Conservation (phyloP, 2,113 vertebrate species). For the Tetrax tetrax region DNA sequence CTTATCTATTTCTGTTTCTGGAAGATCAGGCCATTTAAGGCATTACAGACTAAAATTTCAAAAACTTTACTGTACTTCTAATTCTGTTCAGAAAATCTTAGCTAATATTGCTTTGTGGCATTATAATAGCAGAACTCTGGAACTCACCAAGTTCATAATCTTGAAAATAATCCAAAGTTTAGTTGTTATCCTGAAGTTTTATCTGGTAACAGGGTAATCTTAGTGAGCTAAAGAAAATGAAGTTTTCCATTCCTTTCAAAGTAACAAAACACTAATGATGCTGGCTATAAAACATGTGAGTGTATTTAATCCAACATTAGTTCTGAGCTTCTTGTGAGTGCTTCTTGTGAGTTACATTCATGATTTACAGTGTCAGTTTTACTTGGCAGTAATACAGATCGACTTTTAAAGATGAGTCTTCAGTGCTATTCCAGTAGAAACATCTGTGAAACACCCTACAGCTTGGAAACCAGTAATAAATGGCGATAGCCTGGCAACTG, state of each 20-base stretch:
- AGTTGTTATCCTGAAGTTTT: background rate
- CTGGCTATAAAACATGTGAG: background rate
- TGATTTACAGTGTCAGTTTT: background rate
- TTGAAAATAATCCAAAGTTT: background rate
- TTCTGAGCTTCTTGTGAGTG: background rate
- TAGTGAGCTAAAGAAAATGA: background rate
- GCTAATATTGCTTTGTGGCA: background rate
- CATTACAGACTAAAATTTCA: background rate
- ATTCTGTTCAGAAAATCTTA: background rate
- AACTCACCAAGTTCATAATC: background rate
- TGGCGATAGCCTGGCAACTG: background rate
- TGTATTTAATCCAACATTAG: background rate
- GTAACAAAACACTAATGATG: background rate
- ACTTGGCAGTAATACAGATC: background rate
- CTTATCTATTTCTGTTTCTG: background rate
- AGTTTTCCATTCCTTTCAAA: background rate
- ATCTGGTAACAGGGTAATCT: background rate
- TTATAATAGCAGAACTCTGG: background rate
- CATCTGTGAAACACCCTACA: background rate
- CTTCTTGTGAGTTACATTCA: background rate
- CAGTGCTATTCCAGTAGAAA: background rate
- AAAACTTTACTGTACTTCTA: background rate
- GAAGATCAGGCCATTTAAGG: background rate
- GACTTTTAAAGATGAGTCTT: background rate
- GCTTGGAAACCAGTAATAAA: background rate